Base-by-base conservation (phyloP, 2,888 invertebrate species). In the Limnephilus rhombicus region DNA sequence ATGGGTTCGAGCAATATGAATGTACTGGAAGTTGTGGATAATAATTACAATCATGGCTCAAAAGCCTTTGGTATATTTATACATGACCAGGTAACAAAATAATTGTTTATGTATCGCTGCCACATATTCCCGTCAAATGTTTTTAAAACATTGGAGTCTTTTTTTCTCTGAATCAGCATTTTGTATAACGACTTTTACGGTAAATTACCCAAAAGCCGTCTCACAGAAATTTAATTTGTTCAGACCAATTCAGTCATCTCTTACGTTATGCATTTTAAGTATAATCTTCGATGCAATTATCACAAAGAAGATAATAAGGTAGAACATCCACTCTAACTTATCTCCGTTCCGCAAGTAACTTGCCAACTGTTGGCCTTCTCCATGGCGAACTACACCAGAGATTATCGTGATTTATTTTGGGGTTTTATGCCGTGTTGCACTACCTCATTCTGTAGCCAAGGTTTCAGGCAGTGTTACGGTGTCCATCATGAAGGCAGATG, bases 101-200 rank as follows among this genome's bases (percentile, higher is more conserved):
- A 15, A 83, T 83, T 37, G 37, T 83, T 83, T 83, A 11, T 24
- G 18, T 37, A 37, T 83, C 18, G 7, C 31, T 37, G 45, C 12
- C 12, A 12, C 12, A 45, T 11, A 83, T 83, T 37, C 34, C 83
- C 34, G 18, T 37, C 34, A 83, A 83, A 83, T 83, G 37, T 83
- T 83, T 37, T 83, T 37, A 34, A 83, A 37, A 41, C 24, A 37
- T 83, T 37, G 83, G 83, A 37, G 83, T 41, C 83, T 83, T 83
- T 34, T 31, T 34, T 68, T 68, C 68, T 68, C 68, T 68, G 68
- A 68, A 68, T 68, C n/a, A 68, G 68, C 24, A 68, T 68, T 68
- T 68, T 24, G 24, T n/a, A n/a, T 5, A 24, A n/a, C 68, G 24
- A 24, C 68, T 68, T n/a, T 68, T 68, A 24, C n/a, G n/a, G n/a